Evolutionary conservation across 1,140 invertebrate species (phyloP), one percentile per base, ranked within the genome.

Genomic region (Ceratitis capitata): DNA sequence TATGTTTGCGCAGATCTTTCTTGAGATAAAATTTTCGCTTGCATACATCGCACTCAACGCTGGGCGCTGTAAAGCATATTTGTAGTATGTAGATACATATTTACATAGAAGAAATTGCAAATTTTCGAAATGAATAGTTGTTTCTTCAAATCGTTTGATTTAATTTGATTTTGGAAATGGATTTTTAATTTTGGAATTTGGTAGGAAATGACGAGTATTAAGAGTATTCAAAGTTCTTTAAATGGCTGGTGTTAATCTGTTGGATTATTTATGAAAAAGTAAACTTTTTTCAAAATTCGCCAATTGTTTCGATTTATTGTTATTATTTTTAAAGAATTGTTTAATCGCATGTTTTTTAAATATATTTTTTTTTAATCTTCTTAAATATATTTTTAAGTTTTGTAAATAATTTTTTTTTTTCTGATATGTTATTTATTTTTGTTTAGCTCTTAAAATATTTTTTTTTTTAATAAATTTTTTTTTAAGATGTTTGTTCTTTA

Each of bases 1-100:
- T 89, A 87, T 95, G 95, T 86, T 93, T 92, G 83, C 93, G 92
- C 61, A 93, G 88, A 56, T 92, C 93, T 74, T 92, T 91, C 32
- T 93, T 93, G 83, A 93, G 93, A 16, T 92, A 92, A 87, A 94
- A 95, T 85, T 90, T 91, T 58, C 92, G 89, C 9, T 92, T 92
- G 88, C 94, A 95, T 64, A 93, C 88, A 58, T 94, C 93, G 89
- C 94, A 94, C 0, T 85, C 84, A 42, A 88, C 83, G 10, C 86
- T 91, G 26, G 88, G 84, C 85, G 91, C 92, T 88, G 89, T 32
- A 91, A 91, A 47, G 39, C 69, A 78, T 78, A 78, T 12, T 6
- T n/a, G n/a, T n/a, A n/a, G n/a, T n/a, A n/a, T n/a, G n/a, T n/a
- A n/a, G n/a, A n/a, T n/a, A n/a, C n/a, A n/a, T n/a, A n/a, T n/a